Evolutionary conservation across 1,140 invertebrate species (phyloP), one percentile per base, ranked within the genome.

Genomic region (Pseudomyrmex pallidus): DNA sequence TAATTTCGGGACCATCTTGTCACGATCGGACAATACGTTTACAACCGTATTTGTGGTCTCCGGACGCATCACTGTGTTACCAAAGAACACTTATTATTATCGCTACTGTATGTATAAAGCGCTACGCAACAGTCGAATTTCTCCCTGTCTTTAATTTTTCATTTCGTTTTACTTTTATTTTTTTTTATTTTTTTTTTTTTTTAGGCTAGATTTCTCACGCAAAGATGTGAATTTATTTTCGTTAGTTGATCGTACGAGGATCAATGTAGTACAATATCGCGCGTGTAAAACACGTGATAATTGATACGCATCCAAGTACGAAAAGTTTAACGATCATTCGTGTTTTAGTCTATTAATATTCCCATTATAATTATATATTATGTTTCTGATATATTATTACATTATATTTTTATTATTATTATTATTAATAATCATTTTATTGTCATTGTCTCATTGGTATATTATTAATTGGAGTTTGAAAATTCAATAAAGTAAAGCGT

Each of bases 51-150:
- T 93, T 82, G 89, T 92, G 91, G 91, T 92, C 89, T 88, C 86
- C 86, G 89, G 90, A 93, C 89, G 88, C 91, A 92, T 91, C 90
- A 92, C 90, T 92, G 89, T 92, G 91, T 92, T 93, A 94, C 93
- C 92, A 94, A 94, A 94, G 93, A 94, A 92, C 90, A 93, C 90
- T 91, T 91, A 91, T 92, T 91, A 85, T 86, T 87, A 84, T 86
- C 83, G 89, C 87, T 93, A 91, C 90, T 83, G 87, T 91, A 90
- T 50, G 52, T 35, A 35, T 74, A 50, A 35, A 88, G 82, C 59
- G 62, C 50, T 77, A 74, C 66, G 62, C 85, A 90, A 44, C 78
- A 54, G 70, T 50, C 85, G 87, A 85, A 88, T 89, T 74, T 56
- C 62, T 86, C 82, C 68, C 5, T 35, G 5, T 35, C 35, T 35